These are phyloP conservation scores for Protonemura montana DNA, from an alignment of 2,888 invertebrate species.

Conservation along the genomic window DNA sequence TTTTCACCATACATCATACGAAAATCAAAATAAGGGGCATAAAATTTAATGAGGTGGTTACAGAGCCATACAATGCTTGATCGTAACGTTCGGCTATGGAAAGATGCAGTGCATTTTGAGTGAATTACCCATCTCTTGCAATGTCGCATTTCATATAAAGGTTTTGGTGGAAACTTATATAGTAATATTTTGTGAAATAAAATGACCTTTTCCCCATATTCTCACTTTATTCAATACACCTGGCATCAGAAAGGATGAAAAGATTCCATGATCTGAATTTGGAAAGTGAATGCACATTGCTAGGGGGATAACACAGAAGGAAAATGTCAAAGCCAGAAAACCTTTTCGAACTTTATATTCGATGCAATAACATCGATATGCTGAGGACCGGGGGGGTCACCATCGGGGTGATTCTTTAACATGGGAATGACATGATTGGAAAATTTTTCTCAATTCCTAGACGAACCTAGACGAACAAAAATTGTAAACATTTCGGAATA, in stretches of 20 bases:
- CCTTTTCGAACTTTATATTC: not conserved
- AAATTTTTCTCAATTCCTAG: too few species aligned
- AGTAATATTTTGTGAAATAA: not conserved
- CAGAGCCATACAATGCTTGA: not conserved
- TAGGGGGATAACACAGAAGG: not conserved
- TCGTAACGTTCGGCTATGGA: not conserved
- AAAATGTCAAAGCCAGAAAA: slow-evolving; percentile 5
- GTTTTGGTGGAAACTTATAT: not conserved
- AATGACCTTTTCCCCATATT: not conserved
- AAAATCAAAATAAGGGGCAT: not conserved
- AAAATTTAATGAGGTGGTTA: slow-evolving; percentile 27
- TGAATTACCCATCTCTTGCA: too few species aligned
- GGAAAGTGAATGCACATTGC: not conserved
- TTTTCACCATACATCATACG: not conserved
- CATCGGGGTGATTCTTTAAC: not conserved
- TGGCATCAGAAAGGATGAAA: not conserved
- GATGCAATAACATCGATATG: not conserved
- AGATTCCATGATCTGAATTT: not conserved
- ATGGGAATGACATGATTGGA: too few species aligned
- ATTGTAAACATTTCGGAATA: too few species aligned
- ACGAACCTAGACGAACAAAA: too few species aligned
- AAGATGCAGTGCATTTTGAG: not conserved
- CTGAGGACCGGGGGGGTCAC: not conserved
- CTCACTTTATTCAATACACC: not conserved
- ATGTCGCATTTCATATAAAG: not conserved